Conservation (phyloP, 2,888 invertebrate genomes). For the Pemphredon lugubris region DNA sequence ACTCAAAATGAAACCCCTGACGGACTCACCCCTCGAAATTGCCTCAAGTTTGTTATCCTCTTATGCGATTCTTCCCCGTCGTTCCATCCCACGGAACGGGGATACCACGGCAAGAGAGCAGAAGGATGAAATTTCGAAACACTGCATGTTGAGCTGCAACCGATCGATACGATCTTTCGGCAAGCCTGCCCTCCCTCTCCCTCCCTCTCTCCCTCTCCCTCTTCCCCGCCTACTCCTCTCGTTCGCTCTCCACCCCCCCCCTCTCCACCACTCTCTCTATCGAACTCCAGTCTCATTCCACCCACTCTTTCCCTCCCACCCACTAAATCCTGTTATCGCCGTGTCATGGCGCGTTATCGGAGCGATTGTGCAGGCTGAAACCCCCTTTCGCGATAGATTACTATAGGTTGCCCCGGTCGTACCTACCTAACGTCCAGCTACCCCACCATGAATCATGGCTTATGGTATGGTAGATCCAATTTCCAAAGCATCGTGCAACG, state of each 20-base stretch:
- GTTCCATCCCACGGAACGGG: neutral
- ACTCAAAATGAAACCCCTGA: conserved; percentile 26
- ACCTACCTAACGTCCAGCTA: conserved; percentile 63
- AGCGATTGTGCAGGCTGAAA: conserved; percentile 66
- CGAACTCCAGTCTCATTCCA: conserved; percentile 32
- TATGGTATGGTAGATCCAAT: conserved; percentile 62
- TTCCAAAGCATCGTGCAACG: conserved; percentile 52
- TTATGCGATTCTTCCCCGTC: conserved; percentile 7
- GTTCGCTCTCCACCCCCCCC: conserved; percentile 27
- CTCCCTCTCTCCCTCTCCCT: conserved; percentile 10
- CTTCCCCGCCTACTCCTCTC: conserved; percentile 10
- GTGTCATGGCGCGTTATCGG: conserved; percentile 68
- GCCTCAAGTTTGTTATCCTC: neutral
- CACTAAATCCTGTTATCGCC: conserved; percentile 70
- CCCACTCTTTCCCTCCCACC: conserved; percentile 40
- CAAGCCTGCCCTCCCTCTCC: conserved; percentile 23
- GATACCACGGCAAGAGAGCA: neutral
- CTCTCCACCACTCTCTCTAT: conserved; percentile 4
- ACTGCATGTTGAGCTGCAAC: conserved; percentile 34
- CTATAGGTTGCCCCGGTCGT: conserved; percentile 60
- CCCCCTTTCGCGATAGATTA: conserved; percentile 71
- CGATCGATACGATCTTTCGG: conserved; percentile 66
- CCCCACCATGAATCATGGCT: conserved; percentile 62
- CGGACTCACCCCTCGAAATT: conserved; percentile 10
- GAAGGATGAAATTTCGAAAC: conserved; percentile 44